Base-by-base conservation (phyloP, 2,888 invertebrate genomes). In the Galerucella nymphaeae region DNA sequence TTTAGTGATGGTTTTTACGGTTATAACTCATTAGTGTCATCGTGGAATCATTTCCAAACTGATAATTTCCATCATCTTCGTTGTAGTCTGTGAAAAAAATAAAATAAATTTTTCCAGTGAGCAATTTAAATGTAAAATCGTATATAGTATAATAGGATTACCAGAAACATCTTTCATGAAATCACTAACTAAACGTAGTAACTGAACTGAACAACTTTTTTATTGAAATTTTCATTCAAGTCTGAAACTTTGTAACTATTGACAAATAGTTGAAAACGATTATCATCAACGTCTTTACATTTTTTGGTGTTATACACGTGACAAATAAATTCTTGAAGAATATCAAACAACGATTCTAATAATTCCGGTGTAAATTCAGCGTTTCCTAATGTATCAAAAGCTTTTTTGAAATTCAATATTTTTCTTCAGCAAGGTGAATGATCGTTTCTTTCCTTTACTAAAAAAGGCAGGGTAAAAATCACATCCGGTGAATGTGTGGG, bases 301-400 rank as follows among this genome's bases (percentile, higher is more conserved):
- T 14, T 41, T 18, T 75, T 76, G 1, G 71, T 71, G 61, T 64
- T 64, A 30, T 77, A 77, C 53, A 76, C 48, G 42, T 65, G 53
- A 55, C 69, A 76, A 72, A 65, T 74, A 59, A 75, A 77, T 18
- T 74, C 30, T 53, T 78, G 72, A 53, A 76, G 67, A 16, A 62
- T 55, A 42, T 78, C 53, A 18, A 76, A 75, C 13, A 76, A n/a
- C 10, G 73, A 65, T 57, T 11, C 55, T 71, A 38, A 10, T 4
- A 16, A 4, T 16, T 55, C 18, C 18, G 13, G 16, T 6, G 55
- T 55, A 3, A 58, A 10, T 6, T 8, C 13, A 41, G 11, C 30
- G 42, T 77, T 67, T 61, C 70, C 74, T 42, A 77, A 61, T 71
- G 73, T 62, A 50, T 73, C 75, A 64, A 78, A 78, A 23, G 67